phyloP scores from a whole-genome alignment of 2,113 vertebrate genomes.

The Thymallus thymallus region DNA sequence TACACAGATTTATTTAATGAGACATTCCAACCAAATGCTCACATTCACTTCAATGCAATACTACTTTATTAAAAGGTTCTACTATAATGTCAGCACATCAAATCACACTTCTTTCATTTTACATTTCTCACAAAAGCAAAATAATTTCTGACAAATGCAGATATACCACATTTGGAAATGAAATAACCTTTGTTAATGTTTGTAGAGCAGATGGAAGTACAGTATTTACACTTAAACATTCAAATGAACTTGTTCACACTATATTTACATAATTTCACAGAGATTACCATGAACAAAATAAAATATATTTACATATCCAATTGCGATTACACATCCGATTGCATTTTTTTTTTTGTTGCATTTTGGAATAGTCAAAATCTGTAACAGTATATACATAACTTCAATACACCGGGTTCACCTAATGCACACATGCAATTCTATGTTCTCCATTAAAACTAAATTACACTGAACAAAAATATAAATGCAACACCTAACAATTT shows the following conservation, averaged over 20 bases:
- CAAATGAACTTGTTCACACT: conserved; percentile 62
- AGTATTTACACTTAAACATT: conserved; percentile 65
- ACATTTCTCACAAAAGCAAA: conserved; percentile 29
- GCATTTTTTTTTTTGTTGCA: conserved; percentile 56
- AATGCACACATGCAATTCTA: conserved; percentile 67
- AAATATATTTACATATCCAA: conserved; percentile 73
- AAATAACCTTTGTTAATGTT: conserved; percentile 48
- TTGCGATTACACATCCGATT: conserved; percentile 56
- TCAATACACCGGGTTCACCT: conserved; percentile 74
- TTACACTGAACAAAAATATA: conserved; percentile 11
- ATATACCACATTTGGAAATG: conserved; percentile 24
- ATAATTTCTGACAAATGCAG: conserved; percentile 26
- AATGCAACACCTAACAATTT: too few relatives aligned
- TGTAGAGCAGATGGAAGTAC: conserved; percentile 37
- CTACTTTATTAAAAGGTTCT: conserved; percentile 37
- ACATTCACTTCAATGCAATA: conserved; percentile 41
- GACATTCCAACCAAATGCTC: conserved; percentile 46
- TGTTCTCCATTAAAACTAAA: conserved; percentile 57
- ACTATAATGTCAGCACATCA: conserved; percentile 43
- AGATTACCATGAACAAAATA: conserved; percentile 48
- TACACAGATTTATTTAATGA: conserved; percentile 63
- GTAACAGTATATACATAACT: conserved; percentile 87
- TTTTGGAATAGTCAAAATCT: conserved; percentile 98
- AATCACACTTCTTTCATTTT: conserved; percentile 35
- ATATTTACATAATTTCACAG: conserved; percentile 66